phyloP scores from a whole-genome alignment of 2,888 invertebrate species.

The Girardia tigrina region DNA sequence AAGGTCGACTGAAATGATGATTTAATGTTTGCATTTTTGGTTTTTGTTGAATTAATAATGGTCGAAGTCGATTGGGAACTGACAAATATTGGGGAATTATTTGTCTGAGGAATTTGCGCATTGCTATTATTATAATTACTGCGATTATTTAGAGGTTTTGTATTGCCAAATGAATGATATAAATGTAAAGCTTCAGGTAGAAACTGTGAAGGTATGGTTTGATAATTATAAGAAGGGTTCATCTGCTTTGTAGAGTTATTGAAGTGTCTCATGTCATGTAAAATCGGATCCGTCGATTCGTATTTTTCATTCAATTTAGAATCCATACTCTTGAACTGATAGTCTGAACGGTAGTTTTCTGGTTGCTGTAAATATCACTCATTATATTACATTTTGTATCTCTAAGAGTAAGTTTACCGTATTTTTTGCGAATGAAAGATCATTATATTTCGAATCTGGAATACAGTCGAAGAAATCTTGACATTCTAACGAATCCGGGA shows the following conservation, averaged over 20 bases:
- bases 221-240: background rate
- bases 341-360: background rate
- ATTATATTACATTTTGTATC: background rate
- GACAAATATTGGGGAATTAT: background rate
- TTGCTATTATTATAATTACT: background rate
- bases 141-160: background rate
- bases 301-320: background rate
- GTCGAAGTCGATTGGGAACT: background rate
- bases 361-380: background rate
- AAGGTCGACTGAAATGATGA: background rate
- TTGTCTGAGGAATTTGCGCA: background rate
- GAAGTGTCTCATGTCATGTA: background rate
- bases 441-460: background rate
- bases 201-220: background rate
- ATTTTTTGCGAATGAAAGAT: background rate
- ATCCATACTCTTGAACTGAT: background rate
- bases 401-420: too few species aligned
- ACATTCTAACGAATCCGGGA: conserved; percentile 1
- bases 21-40: background rate
- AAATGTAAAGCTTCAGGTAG: background rate
- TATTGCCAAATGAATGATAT: background rate
- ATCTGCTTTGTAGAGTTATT: background rate
- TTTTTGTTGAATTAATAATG: background rate
- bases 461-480: background rate
- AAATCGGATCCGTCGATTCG: background rate